Conservation (phyloP, 2,113 vertebrate genomes). For the Misgurnus mizolepis region DNA sequence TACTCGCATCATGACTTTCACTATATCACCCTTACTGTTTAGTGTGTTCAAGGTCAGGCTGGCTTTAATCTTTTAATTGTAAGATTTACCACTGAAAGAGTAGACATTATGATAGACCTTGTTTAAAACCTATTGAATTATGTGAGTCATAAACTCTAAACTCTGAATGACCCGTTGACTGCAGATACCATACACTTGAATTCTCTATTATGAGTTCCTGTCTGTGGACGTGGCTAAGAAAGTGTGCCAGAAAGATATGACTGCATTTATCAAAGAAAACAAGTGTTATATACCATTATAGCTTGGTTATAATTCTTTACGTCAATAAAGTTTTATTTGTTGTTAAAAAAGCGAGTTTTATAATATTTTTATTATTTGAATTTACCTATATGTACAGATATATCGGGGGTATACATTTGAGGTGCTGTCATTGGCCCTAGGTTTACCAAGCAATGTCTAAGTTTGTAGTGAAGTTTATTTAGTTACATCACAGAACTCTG, state of each 20-base stretch:
- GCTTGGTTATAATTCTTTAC: no score
- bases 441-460: no score
- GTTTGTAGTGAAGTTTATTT: no score
- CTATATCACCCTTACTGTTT: constrained; percentile 75
- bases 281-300: no score
- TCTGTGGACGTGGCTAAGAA: background rate
- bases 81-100: constrained; percentile 73
- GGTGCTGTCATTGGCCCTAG: no score
- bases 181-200: constrained; percentile 46
- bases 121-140: constrained; percentile 81
- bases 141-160: constrained; percentile 84
- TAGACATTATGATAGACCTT: constrained; percentile 77
- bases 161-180: constrained; percentile 78
- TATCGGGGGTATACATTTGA: no score
- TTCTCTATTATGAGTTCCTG: background rate
- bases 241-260: background rate
- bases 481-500: no score
- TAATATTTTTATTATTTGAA: no score
- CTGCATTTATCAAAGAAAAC: no score
- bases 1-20: background rate
- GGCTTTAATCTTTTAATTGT: constrained; percentile 56
- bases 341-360: no score
- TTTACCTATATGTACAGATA: no score
- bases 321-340: no score
- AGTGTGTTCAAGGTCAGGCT: constrained; percentile 76